Conservation (phyloP, 2,797 vertebrate species). For the Buceros bicornis region DNA sequence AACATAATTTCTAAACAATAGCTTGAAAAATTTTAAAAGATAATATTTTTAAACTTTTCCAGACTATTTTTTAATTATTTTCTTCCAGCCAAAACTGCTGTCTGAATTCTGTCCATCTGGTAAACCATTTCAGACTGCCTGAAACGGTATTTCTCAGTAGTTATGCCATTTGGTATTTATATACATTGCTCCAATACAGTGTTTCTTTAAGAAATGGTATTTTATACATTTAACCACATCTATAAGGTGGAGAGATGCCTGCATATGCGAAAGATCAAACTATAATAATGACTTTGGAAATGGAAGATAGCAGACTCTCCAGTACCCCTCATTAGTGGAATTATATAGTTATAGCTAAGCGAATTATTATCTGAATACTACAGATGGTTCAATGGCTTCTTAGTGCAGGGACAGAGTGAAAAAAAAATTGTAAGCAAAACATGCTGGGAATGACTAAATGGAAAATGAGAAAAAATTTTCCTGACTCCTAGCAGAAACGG, state of each 20-base stretch:
- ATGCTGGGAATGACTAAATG: conserved; percentile 70
- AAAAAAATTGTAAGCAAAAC: conserved; percentile 52
- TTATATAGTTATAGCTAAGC: conserved; percentile 56
- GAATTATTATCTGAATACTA: conserved; percentile 69
- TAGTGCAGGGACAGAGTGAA: conserved; percentile 55
- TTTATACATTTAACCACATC: conserved; percentile 28
- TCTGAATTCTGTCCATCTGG: neutral
- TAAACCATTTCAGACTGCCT: neutral
- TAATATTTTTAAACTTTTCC: neutral
- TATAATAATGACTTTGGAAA: conserved; percentile 66
- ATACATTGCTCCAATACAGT: neutral
- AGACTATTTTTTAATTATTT: neutral
- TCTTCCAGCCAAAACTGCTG: neutral
- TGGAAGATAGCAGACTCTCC: conserved; percentile 57
- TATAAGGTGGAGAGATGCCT: conserved; percentile 46
- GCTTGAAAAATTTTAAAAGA: neutral
- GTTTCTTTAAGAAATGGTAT: conserved; percentile 49
- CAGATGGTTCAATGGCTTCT: conserved; percentile 72
- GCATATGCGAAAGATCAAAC: conserved; percentile 61
- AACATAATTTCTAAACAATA: neutral
- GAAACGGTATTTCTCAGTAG: neutral
- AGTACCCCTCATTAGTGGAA: conserved; percentile 72
- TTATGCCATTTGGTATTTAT: conserved; percentile 17
- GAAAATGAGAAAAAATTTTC: conserved; percentile 35
- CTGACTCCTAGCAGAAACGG: conserved; percentile 44